Base-by-base conservation (phyloP, 2,888 invertebrate genomes). In the Tortricodes alternella region DNA sequence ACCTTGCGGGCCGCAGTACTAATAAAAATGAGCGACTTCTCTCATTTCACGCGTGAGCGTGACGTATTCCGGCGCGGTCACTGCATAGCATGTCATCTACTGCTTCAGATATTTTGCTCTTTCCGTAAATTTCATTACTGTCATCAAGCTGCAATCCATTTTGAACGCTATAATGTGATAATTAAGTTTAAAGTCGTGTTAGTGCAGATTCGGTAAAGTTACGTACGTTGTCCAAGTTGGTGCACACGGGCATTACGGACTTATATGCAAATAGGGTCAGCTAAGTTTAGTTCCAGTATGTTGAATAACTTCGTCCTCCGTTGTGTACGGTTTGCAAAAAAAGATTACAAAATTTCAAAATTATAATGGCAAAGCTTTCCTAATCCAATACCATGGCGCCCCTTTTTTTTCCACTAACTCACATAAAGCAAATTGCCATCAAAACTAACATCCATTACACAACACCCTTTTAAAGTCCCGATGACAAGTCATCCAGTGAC, bases 231-330 rank as follows among this genome's bases (percentile, higher is more conserved):
- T 37, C 15, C 13, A 24, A 32, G 46, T 46, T 39, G 18, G 24
- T 35, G 44, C 29, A 35, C 7, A 44, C 23, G 41, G 35, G 52
- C 35, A 46, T 46, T 21, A 32, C 16, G 16, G 21, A 11, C 32
- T 23, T 46, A 34, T 11, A 34, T 53, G 16, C n/a, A n/a, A 46
- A 46, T 19, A 29, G 23, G 41, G 18, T 38, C 13, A 39, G 13
- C 13, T 38, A 29, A 16, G 38, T 39, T 38, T 27, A 39, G 34
- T 32, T 44, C 11, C 8, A 35, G 18, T 5, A n/a, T 9, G 32
- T 11, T 44, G 4, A 19, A 35, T 21, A 34, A 41, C 34, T 23
- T 19, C 23, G 27, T 13, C 6, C 23, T 16, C 7, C 15, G 15
- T 23, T n/a, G 19, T 3, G 21, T 21, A 23, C 2, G 4, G n/a